Percentiles rank a stretch among this genome's conserved stretches.
These are phyloP conservation scores for Rachycentron canadum DNA, from an alignment of 2,797 vertebrate genomes.

Conservation along the genomic window DNA sequence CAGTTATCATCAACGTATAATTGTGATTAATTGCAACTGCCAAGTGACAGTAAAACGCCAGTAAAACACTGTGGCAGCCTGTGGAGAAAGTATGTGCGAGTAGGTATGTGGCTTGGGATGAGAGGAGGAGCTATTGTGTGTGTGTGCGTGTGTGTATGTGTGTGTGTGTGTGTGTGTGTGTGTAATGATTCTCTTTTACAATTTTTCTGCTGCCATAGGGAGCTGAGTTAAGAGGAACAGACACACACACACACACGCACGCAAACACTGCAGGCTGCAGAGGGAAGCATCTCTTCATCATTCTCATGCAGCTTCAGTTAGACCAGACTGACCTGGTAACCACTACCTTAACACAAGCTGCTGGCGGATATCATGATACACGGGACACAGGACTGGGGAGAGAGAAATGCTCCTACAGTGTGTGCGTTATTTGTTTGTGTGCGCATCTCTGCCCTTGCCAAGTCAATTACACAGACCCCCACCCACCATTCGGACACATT, in stretches of 20 bases:
- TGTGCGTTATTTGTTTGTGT: slow-evolving; percentile 52
- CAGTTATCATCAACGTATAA: slow-evolving; percentile 56
- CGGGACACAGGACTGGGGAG: too few species aligned
- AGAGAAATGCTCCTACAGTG: not conserved
- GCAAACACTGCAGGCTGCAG: slow-evolving; percentile 16
- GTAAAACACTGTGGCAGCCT: not conserved
- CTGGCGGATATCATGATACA: slow-evolving; percentile 37
- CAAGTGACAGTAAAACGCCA: slow-evolving; percentile 18
- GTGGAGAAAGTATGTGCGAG: slow-evolving; percentile 1
- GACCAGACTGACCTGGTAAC: slow-evolving; percentile 39
- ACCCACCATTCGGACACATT: slow-evolving; percentile 63
- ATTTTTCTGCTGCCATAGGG: slow-evolving; percentile 19
- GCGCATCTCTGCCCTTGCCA: slow-evolving; percentile 64
- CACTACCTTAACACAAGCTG: slow-evolving; percentile 42
- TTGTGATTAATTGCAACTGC: slow-evolving; percentile 55
- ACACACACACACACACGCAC: slow-evolving; percentile 1
- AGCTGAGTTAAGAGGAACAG: slow-evolving; percentile 20
- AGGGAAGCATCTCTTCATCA: slow-evolving; percentile 56
- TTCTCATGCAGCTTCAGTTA: slow-evolving; percentile 44
- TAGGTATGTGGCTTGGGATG: not conserved
- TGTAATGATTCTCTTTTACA: slow-evolving; percentile 35
- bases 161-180: not conserved
- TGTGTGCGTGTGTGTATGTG: not conserved
- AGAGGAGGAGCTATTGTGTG: slow-evolving; percentile 3
- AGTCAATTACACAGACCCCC: slow-evolving; percentile 69